Evolutionary conservation across 2,113 vertebrate genomes (phyloP), one percentile per base, ranked within the genome.

Genomic region (Neodon shergylaensis): DNA sequence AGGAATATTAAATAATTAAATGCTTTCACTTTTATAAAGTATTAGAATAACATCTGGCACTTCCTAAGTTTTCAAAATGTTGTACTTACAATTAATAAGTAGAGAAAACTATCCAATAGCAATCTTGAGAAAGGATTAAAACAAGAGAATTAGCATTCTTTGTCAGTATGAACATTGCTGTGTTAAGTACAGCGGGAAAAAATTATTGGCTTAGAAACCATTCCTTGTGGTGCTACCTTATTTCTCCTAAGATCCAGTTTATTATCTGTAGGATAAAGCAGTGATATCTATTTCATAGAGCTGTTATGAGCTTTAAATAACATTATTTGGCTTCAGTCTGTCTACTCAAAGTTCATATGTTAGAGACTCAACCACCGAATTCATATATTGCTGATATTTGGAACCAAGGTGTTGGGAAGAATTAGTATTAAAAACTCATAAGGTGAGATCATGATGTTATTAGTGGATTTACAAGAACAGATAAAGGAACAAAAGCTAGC

Each of bases 51-150:
- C 65, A 52, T 1, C 36, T 91, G 42, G 31, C 11, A 82, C 1
- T 76, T 8, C 63, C 2, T 82, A 76, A 93, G 24, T 86, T n/a
- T 10, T 94, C 19, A 54, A 72, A 65, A 54, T 54, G 19, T 28
- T 72, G 31, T 3, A 44, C 8, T 91, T 94, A 61, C 28, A 85
- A 19, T 77, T 91, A 85, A 70, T 77, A 78, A 74, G 94, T 95
- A 90, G 52, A 70, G 77, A 63, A 92, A 78, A 61, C 31, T 77
- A 16, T 92, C 12, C 24, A 61, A 87, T 16, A 86, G 33, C 33
- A 84, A 31, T 52, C 9, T 91, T 83, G 91, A 93, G 77, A 54
- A 95, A 28, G 49, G 42, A 89, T 36, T 36, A 72, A 82, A 76
- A 47, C 42, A 89, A 52, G 92, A 84, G 86, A 93, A 76, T 42